A percentile compares a stretch with the other conserved stretches of the same genome.
phyloP scores from a whole-genome alignment of 2,888 invertebrate species.

The Micoletzkya japonica region DNA sequence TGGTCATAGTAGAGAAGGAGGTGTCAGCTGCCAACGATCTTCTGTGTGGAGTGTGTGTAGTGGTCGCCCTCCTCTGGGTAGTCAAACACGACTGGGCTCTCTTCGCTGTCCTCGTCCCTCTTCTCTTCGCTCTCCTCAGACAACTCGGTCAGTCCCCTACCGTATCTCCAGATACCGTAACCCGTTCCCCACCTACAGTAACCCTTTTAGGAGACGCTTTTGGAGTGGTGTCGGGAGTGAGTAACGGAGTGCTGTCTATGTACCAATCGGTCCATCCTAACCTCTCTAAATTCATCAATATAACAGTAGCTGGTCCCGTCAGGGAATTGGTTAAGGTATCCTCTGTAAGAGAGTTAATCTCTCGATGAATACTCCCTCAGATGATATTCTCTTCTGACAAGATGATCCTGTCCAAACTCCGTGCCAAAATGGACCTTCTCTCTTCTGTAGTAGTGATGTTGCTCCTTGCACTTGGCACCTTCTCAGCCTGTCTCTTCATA shows the following conservation, averaged over 20 bases:
- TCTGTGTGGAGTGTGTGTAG: constrained; percentile 1
- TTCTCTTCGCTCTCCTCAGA: constrained; percentile 45
- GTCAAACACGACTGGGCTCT: constrained; percentile 57
- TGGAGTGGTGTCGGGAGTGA: constrained; percentile 39
- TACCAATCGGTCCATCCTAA: not conserved
- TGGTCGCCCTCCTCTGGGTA: constrained; percentile 56
- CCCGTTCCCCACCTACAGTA: not conserved
- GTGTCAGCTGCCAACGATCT: constrained; percentile 17
- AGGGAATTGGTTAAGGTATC: constrained; percentile 58
- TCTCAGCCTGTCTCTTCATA: constrained; percentile 53
- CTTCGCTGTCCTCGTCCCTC: constrained; percentile 48
- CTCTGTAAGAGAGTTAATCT: too few relatives aligned
- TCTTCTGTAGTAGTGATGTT: constrained; percentile 61
- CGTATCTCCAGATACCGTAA: not conserved
- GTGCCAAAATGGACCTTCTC: constrained; percentile 56
- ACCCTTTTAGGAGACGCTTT: constrained; percentile 41
- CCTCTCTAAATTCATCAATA: constrained; percentile 49
- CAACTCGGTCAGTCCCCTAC: constrained; percentile 33
- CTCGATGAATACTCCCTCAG: too few relatives aligned
- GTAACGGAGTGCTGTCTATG: constrained; percentile 27
- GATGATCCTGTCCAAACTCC: constrained; percentile 39
- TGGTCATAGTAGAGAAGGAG: not conserved
- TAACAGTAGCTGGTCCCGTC: constrained; percentile 60
- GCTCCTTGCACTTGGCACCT: constrained; percentile 47
- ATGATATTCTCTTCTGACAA: constrained; percentile 48